phyloP scores from a whole-genome alignment of 2,888 invertebrate species.

The Heliconius ismenius region DNA sequence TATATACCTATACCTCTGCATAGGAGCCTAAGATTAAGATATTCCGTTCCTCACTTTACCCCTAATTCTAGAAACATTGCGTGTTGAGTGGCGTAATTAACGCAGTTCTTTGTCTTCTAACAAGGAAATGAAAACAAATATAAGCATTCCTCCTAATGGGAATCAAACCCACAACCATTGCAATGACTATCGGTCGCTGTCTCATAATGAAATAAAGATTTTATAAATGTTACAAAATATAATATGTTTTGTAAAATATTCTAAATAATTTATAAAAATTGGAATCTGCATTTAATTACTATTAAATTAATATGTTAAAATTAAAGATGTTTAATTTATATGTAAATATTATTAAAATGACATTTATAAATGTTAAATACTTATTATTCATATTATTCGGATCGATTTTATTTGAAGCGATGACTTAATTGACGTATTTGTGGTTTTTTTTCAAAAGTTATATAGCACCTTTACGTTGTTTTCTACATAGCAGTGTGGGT shows the following conservation, averaged over 20 bases:
- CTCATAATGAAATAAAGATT: neutral
- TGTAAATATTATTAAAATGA: slow-evolving; percentile 17
- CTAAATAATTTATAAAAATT: neutral
- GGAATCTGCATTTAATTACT: neutral
- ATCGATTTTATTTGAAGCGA: neutral
- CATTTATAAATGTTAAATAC: slow-evolving; percentile 17
- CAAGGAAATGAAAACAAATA: too few species aligned
- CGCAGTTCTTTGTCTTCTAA: too few species aligned
- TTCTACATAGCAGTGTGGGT: neutral
- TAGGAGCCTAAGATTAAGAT: neutral
- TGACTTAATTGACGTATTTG: neutral
- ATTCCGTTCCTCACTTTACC: neutral
- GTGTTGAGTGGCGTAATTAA: neutral
- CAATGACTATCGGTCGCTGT: neutral
- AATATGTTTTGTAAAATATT: neutral
- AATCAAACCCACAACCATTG: too few species aligned
- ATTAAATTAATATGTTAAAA: slow-evolving; percentile 4
- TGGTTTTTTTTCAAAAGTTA: neutral
- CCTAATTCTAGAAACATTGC: neutral
- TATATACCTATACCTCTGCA: too few species aligned
- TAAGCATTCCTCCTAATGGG: too few species aligned
- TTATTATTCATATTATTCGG: slow-evolving; percentile 9
- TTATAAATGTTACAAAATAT: neutral
- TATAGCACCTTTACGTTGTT: neutral
- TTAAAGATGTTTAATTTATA: slow-evolving; percentile 6